Percentiles rank a stretch among this genome's conserved stretches.
Evolutionary conservation across 2,888 invertebrate genomes (phyloP).

Genomic region (Drepanosiphum platanoidis): DNA sequence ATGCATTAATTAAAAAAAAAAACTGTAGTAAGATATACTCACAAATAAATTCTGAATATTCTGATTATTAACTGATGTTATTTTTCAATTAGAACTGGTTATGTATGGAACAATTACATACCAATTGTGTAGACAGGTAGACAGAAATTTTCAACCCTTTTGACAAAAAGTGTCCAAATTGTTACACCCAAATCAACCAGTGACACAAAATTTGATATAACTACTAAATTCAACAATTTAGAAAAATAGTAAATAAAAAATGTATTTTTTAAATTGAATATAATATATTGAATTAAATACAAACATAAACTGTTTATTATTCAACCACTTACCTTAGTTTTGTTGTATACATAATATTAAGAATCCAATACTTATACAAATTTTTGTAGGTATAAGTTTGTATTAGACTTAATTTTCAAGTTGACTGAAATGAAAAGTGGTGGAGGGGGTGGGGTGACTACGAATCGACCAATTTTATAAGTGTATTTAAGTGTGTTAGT

Average conservation of each 20-base stretch:
- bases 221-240: neutral
- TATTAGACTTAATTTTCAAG: neutral
- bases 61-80: no score
- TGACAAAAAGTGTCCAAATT: no score
- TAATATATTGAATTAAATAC: neutral
- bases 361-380: neutral
- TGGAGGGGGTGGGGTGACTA: constrained; percentile 8
- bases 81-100: no score
- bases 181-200: neutral
- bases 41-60: no score
- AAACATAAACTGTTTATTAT: neutral
- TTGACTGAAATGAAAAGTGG: constrained; percentile 19
- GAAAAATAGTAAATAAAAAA: no score
- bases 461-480: constrained; percentile 48
- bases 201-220: neutral
- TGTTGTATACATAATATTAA: neutral
- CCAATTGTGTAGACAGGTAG: no score
- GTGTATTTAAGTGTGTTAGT: constrained; percentile 5
- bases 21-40: no score
- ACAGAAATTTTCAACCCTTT: no score
- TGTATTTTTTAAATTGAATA: neutral
- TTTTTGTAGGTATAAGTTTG: neutral
- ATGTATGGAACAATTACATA: no score
- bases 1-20: no score
- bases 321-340: constrained; percentile 36